Percentiles rank a stretch among this genome's conserved stretches.
phyloP scores from a whole-genome alignment of 2,888 invertebrate species.

The Lingula anatina region DNA sequence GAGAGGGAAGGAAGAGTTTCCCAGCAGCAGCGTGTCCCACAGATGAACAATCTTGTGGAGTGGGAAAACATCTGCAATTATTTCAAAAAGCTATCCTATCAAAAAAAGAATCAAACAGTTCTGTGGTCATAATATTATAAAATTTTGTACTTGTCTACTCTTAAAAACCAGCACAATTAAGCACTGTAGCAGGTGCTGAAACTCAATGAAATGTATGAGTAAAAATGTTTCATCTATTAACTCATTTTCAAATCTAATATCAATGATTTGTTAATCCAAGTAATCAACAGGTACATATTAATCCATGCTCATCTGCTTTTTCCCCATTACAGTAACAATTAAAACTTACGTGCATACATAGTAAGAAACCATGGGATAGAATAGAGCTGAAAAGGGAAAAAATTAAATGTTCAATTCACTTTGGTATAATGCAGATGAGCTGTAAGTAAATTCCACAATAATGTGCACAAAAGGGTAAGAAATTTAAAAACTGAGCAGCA shows the following conservation, averaged over 20 bases:
- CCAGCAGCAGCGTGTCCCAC: slow-evolving; percentile 93
- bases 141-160: no score
- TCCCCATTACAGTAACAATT: no score
- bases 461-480: no score
- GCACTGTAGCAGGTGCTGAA: neutral
- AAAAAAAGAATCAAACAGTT: no score
- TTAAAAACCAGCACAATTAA: no score
- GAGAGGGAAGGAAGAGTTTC: slow-evolving; percentile 87
- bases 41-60: slow-evolving; percentile 94
- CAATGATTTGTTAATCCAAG: neutral
- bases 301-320: neutral
- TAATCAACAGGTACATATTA: neutral
- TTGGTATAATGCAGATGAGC: no score
- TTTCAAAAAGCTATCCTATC: no score
- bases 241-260: neutral
- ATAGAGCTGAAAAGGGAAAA: slow-evolving; percentile 62
- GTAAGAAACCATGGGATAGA: slow-evolving; percentile 99
- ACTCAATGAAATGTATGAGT: neutral
- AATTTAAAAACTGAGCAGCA: no score
- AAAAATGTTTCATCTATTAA: neutral
- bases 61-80: slow-evolving; percentile 97
- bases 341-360: slow-evolving; percentile 96
- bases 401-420: no score
- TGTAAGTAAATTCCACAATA: no score
- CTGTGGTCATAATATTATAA: no score